Percentiles rank a stretch among this genome's conserved stretches.
These are phyloP conservation scores for Volucella zonaria DNA, from an alignment of 2,888 invertebrate species.

Conservation along the genomic window DNA sequence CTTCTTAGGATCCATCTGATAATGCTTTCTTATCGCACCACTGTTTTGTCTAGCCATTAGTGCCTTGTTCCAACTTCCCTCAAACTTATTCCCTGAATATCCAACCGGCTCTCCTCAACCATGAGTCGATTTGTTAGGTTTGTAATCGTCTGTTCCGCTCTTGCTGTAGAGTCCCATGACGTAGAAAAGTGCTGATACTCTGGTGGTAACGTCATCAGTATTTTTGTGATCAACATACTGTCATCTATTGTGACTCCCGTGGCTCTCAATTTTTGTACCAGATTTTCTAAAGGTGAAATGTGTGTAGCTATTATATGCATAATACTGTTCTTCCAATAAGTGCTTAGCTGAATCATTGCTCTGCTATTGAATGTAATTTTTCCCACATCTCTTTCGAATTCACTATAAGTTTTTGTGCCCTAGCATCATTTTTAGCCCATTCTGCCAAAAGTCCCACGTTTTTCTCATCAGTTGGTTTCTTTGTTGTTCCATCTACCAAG, in stretches of 20 bases:
- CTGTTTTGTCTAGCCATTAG: slow-evolving; percentile 34
- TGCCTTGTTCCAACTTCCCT: slow-evolving; percentile 31
- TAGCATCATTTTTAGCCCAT: slow-evolving; percentile 41
- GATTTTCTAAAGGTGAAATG: slow-evolving; percentile 43
- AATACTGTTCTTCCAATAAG: slow-evolving; percentile 42
- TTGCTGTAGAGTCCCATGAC: slow-evolving; percentile 35
- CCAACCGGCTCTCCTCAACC: slow-evolving; percentile 41
- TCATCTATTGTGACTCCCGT: slow-evolving; percentile 38
- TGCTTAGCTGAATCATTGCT: slow-evolving; percentile 40
- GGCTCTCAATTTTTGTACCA: slow-evolving; percentile 24
- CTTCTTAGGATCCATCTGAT: too few relatives aligned
- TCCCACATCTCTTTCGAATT: slow-evolving; percentile 52
- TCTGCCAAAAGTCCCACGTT: neutral
- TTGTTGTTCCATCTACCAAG: slow-evolving; percentile 16
- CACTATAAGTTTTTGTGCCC: slow-evolving; percentile 48
- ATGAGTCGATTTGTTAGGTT: slow-evolving; percentile 39
- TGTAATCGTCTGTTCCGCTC: slow-evolving; percentile 23
- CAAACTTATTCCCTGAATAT: slow-evolving; percentile 22
- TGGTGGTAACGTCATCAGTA: slow-evolving; percentile 41
- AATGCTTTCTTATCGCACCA: neutral
- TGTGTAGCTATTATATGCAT: slow-evolving; percentile 48
- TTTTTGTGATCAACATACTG: slow-evolving; percentile 44
- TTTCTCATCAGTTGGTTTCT: slow-evolving; percentile 28
- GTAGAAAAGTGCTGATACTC: slow-evolving; percentile 31
- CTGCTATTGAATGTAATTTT: slow-evolving; percentile 40